A percentile compares a stretch with the other conserved stretches of the same genome.
These are phyloP conservation scores for Contarinia nasturtii DNA, from an alignment of 1,140 invertebrate genomes.

Conservation along the genomic window DNA sequence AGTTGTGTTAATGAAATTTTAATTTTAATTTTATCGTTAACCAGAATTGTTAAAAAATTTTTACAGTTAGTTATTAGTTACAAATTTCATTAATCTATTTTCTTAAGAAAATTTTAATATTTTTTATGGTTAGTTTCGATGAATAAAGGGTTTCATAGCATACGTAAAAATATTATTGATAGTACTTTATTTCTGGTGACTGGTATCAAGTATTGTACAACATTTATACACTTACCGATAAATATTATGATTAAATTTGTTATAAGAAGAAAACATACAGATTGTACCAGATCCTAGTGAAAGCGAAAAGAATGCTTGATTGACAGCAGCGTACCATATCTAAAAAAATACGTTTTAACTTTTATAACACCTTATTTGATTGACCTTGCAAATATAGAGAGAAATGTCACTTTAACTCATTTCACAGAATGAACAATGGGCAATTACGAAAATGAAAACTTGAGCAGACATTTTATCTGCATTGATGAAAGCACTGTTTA, in stretches of 20 bases:
- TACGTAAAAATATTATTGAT: too few species aligned
- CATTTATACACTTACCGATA: conserved; percentile 48
- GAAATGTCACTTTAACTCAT: not conserved
- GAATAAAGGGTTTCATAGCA: too few species aligned
- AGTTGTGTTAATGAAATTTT: too few species aligned
- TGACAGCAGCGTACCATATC: conserved; percentile 65
- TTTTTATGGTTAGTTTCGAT: too few species aligned
- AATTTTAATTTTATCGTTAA: conserved; percentile 1
- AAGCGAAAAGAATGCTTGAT: conserved; percentile 65
- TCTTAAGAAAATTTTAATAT: too few species aligned
- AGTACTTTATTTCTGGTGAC: too few species aligned
- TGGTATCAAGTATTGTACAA: not conserved
- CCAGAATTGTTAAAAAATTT: not conserved
- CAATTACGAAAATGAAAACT: not conserved
- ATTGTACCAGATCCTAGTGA: conserved; percentile 60
- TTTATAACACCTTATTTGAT: not conserved
- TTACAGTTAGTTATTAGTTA: too few species aligned
- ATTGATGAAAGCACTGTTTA: too few species aligned
- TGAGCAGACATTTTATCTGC: too few species aligned
- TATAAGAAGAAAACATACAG: conserved; percentile 68
- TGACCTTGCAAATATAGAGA: not conserved
- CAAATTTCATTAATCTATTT: too few species aligned
- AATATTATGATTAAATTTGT: conserved; percentile 61
- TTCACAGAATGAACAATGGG: not conserved
- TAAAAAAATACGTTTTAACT: conserved; percentile 59